These are phyloP conservation scores for Mungos mungo DNA, from an alignment of 2,113 vertebrate species.

Conservation along the genomic window DNA sequence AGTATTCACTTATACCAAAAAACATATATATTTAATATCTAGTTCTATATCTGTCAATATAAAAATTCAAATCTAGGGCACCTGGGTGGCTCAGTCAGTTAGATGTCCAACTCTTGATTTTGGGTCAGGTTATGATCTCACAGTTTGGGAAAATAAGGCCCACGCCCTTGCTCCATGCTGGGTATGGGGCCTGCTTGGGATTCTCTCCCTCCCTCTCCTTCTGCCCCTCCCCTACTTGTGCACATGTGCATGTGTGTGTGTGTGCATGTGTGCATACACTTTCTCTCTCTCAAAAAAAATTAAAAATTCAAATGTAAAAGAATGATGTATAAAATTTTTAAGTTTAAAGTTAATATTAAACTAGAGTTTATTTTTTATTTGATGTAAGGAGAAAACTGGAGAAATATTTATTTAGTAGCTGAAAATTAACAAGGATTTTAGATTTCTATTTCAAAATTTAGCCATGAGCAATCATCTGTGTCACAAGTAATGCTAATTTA, in stretches of 20 bases:
- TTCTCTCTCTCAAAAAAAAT: too few species aligned
- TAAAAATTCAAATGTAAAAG: background rate
- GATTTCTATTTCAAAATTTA: constrained; percentile 10
- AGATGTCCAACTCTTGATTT: too few species aligned
- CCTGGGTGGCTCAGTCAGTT: too few species aligned
- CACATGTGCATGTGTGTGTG: too few species aligned
- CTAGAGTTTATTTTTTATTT: background rate
- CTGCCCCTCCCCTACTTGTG: too few species aligned
- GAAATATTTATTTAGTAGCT: background rate
- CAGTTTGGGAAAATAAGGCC: too few species aligned
- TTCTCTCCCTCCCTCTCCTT: too few species aligned
- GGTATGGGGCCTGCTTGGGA: too few species aligned
- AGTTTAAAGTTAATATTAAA: background rate
- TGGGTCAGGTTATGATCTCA: too few species aligned
- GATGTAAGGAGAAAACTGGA: background rate
- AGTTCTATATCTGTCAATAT: background rate
- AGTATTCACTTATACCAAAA: background rate
- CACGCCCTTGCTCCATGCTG: too few species aligned
- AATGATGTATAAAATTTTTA: background rate
- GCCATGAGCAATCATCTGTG: background rate
- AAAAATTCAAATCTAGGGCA: background rate
- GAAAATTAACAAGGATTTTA: constrained; percentile 17
- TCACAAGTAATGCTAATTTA: background rate
- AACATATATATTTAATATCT: background rate
- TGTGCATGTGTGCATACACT: too few species aligned